These are phyloP conservation scores for Iguana delicatissima DNA, from an alignment of 2,797 vertebrate genomes.

Conservation along the genomic window DNA sequence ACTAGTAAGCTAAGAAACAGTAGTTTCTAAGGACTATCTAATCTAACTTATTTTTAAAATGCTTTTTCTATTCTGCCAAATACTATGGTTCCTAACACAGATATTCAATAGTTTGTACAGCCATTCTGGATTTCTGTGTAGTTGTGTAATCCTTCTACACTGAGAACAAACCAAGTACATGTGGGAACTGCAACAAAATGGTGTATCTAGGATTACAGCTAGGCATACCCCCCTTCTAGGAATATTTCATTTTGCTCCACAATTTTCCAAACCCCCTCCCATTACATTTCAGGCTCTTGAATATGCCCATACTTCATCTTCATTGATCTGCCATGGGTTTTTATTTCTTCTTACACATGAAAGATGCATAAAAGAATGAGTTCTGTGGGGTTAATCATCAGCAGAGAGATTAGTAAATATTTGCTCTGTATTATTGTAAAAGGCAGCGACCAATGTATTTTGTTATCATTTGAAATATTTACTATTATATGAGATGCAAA, in stretches of 20 bases:
- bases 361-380: too few relatives aligned
- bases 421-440: background rate
- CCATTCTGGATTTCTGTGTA: background rate
- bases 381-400: background rate
- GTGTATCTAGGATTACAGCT: too few relatives aligned
- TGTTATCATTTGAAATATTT: background rate
- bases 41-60: background rate
- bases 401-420: background rate
- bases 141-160: background rate
- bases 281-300: too few relatives aligned
- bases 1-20: background rate
- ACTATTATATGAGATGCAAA: background rate
- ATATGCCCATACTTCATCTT: background rate
- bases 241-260: too few relatives aligned
- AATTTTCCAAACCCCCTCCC: too few relatives aligned
- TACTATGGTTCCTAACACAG: background rate
- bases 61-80: background rate
- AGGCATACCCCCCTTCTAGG: too few relatives aligned
- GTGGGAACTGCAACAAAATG: background rate
- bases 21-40: background rate
- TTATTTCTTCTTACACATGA: background rate
- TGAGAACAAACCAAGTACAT: background rate
- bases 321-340: background rate
- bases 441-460: background rate
- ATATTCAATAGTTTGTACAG: background rate